phyloP scores from a whole-genome alignment of 2,113 vertebrate genomes.

The Strix uralensis region DNA sequence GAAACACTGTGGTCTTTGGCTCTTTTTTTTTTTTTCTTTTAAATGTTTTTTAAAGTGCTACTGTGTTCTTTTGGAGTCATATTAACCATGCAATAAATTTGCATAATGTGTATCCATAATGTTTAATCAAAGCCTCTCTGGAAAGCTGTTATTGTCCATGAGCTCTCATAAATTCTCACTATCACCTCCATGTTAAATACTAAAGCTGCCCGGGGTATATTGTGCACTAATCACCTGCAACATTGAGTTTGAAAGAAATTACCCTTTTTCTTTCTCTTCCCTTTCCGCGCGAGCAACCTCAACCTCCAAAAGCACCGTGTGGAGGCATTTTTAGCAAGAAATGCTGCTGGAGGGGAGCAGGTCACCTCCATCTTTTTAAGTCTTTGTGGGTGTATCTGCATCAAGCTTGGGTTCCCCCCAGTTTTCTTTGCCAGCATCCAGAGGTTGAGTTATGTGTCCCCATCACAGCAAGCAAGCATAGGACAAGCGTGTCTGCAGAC shows the following conservation, averaged over 20 bases:
- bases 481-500: background rate
- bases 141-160: constrained; percentile 44
- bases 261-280: background rate
- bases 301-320: background rate
- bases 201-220: constrained; percentile 19
- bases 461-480: background rate
- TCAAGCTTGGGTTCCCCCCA: background rate
- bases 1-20: background rate
- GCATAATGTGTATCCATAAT: constrained; percentile 45
- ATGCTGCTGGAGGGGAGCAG: fast-evolving
- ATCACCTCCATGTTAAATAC: constrained; percentile 29
- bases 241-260: constrained; percentile 14
- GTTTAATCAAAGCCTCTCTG: constrained; percentile 40
- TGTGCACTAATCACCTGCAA: constrained; percentile 11
- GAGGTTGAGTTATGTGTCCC: background rate
- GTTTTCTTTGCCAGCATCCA: background rate
- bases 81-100: constrained; percentile 58
- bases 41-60: constrained; percentile 59
- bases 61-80: constrained; percentile 45
- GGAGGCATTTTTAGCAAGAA: background rate
- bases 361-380: background rate
- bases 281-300: fast-evolving
- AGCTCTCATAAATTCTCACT: constrained; percentile 34
- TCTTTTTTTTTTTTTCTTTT: background rate
- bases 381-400: background rate